phyloP scores from a whole-genome alignment of 2,113 vertebrate species.

The Planiliza haematocheilus region DNA sequence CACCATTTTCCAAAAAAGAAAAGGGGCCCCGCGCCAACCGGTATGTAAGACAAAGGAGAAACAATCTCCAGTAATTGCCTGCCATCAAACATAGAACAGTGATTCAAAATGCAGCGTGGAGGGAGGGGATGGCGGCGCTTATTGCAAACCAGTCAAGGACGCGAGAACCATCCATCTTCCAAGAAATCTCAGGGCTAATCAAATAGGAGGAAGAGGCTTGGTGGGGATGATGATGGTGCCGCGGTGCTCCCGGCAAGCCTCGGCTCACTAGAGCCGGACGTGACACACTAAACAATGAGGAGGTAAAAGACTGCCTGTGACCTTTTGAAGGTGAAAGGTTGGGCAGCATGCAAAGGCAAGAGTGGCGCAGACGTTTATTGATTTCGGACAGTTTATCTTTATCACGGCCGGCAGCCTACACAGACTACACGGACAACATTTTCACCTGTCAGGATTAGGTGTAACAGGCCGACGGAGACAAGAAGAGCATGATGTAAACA shows the following conservation, averaged over 20 bases:
- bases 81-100: slow-evolving; percentile 60
- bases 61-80: slow-evolving; percentile 72
- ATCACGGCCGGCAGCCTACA: slow-evolving; percentile 45
- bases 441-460: slow-evolving; percentile 59
- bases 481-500: slow-evolving; percentile 49
- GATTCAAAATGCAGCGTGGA: slow-evolving; percentile 50
- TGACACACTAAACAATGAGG: slow-evolving; percentile 38
- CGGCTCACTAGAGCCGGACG: slow-evolving; percentile 31
- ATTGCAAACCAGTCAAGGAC: slow-evolving; percentile 69
- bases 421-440: slow-evolving; percentile 40
- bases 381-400: slow-evolving; percentile 69
- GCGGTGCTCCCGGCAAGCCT: slow-evolving; percentile 10
- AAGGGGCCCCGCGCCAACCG: slow-evolving; percentile 39
- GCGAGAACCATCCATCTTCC: slow-evolving; percentile 59
- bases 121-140: slow-evolving; percentile 35
- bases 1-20: slow-evolving; percentile 51
- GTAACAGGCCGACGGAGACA: slow-evolving; percentile 33
- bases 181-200: slow-evolving; percentile 61
- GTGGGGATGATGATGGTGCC: not conserved
- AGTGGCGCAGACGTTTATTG: slow-evolving; percentile 48
- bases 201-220: slow-evolving; percentile 31
- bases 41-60: slow-evolving; percentile 62
- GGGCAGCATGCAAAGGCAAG: slow-evolving; percentile 3
- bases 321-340: slow-evolving; percentile 63
- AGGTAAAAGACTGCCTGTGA: slow-evolving; percentile 49